Percentiles rank a stretch among this genome's conserved stretches.
Evolutionary conservation across 1,140 invertebrate species (phyloP).

Genomic region (Drosophila lini): DNA sequence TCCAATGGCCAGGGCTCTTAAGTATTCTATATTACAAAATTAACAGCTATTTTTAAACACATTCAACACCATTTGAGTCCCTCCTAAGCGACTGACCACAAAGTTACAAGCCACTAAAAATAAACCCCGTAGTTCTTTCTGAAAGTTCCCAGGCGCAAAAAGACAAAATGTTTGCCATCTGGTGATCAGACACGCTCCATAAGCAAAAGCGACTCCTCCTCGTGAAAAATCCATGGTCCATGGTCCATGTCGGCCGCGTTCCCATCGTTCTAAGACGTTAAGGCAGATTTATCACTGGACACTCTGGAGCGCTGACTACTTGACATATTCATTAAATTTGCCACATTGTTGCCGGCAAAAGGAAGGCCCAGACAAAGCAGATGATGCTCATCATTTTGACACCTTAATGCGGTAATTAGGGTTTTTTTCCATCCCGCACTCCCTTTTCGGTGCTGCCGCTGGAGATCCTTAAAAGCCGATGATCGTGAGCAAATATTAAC

Average conservation of each 20-base stretch:
- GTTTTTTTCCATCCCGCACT: constrained; percentile 25
- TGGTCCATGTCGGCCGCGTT: constrained; percentile 19
- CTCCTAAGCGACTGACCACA: neutral
- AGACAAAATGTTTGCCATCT: constrained; percentile 33
- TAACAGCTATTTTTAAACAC: neutral
- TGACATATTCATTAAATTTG: constrained; percentile 82
- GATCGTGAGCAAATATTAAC: constrained; percentile 82
- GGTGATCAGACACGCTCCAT: constrained; percentile 51
- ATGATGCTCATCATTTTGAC: constrained; percentile 80
- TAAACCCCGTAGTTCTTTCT: neutral
- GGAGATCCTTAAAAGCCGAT: constrained; percentile 69
- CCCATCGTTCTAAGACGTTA: constrained; percentile 59
- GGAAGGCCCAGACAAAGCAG: constrained; percentile 51
- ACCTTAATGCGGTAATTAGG: constrained; percentile 84
- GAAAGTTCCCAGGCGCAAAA: constrained; percentile 27
- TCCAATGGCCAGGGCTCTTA: neutral
- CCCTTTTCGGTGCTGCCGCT: constrained; percentile 13
- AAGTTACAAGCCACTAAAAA: neutral
- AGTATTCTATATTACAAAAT: too few relatives aligned
- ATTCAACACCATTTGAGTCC: constrained; percentile 1
- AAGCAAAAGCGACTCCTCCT: constrained; percentile 42
- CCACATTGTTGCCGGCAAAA: constrained; percentile 69
- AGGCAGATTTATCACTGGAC: constrained; percentile 75
- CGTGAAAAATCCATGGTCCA: neutral
- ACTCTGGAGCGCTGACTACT: constrained; percentile 73